Evolutionary conservation across 2,888 invertebrate genomes (phyloP).

Genomic region (Odontothrips loti): DNA sequence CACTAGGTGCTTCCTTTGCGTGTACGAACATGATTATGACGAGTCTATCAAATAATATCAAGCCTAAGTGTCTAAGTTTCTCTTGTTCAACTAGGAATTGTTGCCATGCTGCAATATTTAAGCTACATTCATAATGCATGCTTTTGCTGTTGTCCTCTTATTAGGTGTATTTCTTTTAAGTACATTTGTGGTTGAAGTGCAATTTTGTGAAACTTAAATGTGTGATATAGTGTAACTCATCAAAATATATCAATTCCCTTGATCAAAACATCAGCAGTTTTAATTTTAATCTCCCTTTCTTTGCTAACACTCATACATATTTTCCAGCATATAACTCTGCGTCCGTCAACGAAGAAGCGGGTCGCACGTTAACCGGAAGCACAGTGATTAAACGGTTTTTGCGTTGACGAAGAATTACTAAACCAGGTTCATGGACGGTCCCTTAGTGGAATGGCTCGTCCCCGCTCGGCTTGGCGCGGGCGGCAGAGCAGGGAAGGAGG

Average conservation of each 20-base stretch:
- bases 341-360: no score
- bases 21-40: not conserved
- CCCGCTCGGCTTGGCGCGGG: no score
- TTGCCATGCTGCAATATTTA: not conserved
- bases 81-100: not conserved
- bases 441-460: no score
- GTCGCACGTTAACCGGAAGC: no score
- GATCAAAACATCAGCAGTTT: no score
- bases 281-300: no score
- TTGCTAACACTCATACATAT: no score
- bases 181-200: not conserved
- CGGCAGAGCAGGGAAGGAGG: no score
- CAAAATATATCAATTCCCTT: slow-evolving; percentile 9
- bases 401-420: no score
- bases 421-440: no score
- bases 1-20: not conserved
- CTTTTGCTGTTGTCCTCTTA: not conserved
- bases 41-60: not conserved
- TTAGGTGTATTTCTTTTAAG: not conserved
- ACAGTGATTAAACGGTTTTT: no score
- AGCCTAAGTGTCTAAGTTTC: not conserved
- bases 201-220: slow-evolving; percentile 1
- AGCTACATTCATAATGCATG: not conserved
- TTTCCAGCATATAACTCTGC: no score
- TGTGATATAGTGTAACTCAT: slow-evolving; percentile 20